phyloP scores from a whole-genome alignment of 2,888 invertebrate genomes.

The Cataglyphis rosenhaueri region DNA sequence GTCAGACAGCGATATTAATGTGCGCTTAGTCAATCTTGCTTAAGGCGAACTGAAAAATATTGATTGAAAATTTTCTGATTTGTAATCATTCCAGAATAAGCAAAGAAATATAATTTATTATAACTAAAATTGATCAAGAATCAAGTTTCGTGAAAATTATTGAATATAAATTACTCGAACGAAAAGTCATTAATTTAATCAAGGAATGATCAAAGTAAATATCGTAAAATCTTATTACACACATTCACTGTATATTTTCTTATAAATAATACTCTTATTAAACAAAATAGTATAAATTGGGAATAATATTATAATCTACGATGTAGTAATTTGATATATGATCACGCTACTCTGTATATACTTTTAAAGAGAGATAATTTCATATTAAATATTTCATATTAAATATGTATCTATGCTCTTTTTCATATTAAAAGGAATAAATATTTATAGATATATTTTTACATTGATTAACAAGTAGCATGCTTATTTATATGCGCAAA shows the following conservation, averaged over 20 bases:
- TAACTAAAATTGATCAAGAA: background rate
- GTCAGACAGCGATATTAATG: background rate
- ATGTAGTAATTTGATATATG: background rate
- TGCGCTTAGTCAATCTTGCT: background rate
- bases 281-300: background rate
- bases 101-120: background rate
- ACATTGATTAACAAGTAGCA: background rate
- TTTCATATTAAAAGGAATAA: background rate
- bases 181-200: background rate
- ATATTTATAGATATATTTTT: background rate
- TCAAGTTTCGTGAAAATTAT: background rate
- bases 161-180: background rate
- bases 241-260: background rate
- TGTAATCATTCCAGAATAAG: background rate
- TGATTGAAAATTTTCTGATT: background rate
- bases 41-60: background rate
- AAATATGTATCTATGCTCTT: background rate
- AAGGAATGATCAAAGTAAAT: background rate
- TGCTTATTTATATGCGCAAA: background rate
- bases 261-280: background rate
- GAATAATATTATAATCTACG: background rate
- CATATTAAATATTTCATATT: background rate
- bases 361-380: background rate
- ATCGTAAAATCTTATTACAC: background rate
- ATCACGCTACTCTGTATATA: background rate